Base-by-base conservation (phyloP, 2,113 vertebrate genomes). In the Lagopus leucura region DNA sequence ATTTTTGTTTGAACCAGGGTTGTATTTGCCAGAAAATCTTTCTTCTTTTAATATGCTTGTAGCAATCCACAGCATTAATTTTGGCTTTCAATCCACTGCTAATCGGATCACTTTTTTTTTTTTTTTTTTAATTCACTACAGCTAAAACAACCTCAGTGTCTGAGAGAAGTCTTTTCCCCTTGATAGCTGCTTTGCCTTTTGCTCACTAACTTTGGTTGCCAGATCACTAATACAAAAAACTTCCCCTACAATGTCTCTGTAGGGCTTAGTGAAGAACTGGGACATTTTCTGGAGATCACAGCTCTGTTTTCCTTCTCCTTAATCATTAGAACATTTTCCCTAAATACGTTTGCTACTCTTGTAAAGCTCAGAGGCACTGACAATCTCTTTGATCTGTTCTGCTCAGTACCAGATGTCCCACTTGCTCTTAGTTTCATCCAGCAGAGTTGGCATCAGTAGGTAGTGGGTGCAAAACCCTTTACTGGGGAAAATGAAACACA, bases 111-210 rank as follows among this genome's bases (percentile, higher is more conserved):
- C 25, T 42, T 24, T 22, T 79, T 61, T 1, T 24, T 38, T 38
- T 40, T 36, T 0, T 76, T 90, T 82, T 90, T 36, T 0, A 73
- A 63, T 15, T 47, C 4, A 73, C 6, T 10, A 5, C 22, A 86
- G 8, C 19, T 66, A 48, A 79, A 91, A 85, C 4, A 75, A 8
- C 11, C 38, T 85, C 45, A 73, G 20, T 25, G 16, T 48, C 64
- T 67, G 42, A 84, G 17, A 12, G 9, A 76, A 52, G 36, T 40
- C 15, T 15, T 11, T 48, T 89, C 67, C 27, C 16, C 12, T 40
- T 50, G 16, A 30, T 28, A 74, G 13, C 10, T 30, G 6, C 7
- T 74, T 90, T 82, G 22, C 17, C 17, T 78, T 92, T 89, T 77
- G 30, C 8, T 81, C 7, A 6, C 30, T 70, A 1, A 57, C 36